Percentiles rank a stretch among this genome's conserved stretches.
These are phyloP conservation scores for Coleophora deauratella DNA, from an alignment of 2,888 invertebrate species.

Conservation along the genomic window DNA sequence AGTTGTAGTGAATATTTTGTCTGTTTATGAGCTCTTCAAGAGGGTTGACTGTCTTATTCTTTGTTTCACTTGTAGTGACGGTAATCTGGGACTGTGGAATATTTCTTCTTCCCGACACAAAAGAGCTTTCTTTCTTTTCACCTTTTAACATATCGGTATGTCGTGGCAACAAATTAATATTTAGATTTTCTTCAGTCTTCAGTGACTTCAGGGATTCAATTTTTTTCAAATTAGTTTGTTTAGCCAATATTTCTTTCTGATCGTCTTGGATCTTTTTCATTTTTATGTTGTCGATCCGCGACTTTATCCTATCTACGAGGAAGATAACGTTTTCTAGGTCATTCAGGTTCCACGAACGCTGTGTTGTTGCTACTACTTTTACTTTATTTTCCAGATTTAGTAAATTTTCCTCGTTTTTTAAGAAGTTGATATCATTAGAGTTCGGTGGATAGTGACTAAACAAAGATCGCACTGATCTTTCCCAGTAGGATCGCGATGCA, in stretches of 20 bases:
- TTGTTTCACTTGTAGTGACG: neutral
- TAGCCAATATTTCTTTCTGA: neutral
- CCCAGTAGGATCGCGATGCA: slow-evolving; percentile 50
- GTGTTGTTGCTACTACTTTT: slow-evolving; percentile 35
- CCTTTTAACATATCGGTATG: neutral
- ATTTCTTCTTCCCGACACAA: too few species aligned
- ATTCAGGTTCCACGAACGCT: slow-evolving; percentile 32
- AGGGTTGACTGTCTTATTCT: neutral
- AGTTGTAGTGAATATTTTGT: neutral
- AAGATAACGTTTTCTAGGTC: slow-evolving; percentile 55
- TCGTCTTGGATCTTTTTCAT: slow-evolving; percentile 4
- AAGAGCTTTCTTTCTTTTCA: neutral
- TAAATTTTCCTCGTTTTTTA: slow-evolving; percentile 42
- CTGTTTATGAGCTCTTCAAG: neutral
- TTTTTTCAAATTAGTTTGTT: too few species aligned
- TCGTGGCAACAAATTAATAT: slow-evolving; percentile 39
- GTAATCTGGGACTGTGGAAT: too few species aligned
- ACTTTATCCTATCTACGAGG: slow-evolving; percentile 28
- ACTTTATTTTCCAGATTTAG: slow-evolving; percentile 52
- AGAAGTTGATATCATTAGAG: slow-evolving; percentile 24
- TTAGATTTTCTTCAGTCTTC: slow-evolving; percentile 24
- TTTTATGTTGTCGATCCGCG: slow-evolving; percentile 13
- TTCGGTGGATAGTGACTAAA: slow-evolving; percentile 21
- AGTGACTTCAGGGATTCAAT: too few species aligned
- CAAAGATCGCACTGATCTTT: slow-evolving; percentile 54